A percentile compares a stretch with the other conserved stretches of the same genome.
These are phyloP conservation scores for Ochropacha duplaris DNA, from an alignment of 2,888 invertebrate genomes.

Conservation along the genomic window DNA sequence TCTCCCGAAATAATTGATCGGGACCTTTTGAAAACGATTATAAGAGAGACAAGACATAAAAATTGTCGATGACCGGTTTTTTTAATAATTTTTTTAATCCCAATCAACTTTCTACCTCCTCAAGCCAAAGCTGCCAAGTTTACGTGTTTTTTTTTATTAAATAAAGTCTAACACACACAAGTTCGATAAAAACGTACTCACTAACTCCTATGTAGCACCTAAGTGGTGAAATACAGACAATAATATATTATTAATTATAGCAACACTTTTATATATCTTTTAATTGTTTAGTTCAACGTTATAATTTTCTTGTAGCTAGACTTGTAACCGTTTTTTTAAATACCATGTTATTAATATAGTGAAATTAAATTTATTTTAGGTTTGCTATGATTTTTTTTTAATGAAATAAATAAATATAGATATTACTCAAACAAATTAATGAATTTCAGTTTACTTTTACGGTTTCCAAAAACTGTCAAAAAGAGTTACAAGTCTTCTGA, in stretches of 20 bases:
- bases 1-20: conserved; percentile 25
- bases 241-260: conserved; percentile 30
- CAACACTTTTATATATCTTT: conserved; percentile 48
- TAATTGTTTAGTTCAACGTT: conserved; percentile 23
- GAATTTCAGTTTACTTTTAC: too few species aligned
- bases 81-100: neutral
- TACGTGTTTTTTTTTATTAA: neutral
- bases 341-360: too few species aligned
- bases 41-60: too few species aligned
- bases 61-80: neutral
- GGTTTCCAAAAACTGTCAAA: neutral
- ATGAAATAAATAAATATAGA: too few species aligned
- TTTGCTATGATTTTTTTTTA: too few species aligned
- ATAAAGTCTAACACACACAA: conserved; percentile 13
- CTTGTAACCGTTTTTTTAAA: conserved; percentile 10
- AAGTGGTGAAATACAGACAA: conserved; percentile 62
- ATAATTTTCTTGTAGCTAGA: conserved; percentile 7
- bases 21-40: conserved; percentile 11
- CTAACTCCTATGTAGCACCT: conserved; percentile 74
- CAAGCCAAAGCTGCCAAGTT: conserved; percentile 43
- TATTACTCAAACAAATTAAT: too few species aligned
- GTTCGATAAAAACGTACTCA: conserved; percentile 24
- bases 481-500: conserved; percentile 26
- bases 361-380: too few species aligned
- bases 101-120: neutral